Evolutionary conservation across 2,797 vertebrate species (phyloP), one percentile per base, ranked within the genome.

Genomic region (Scyliorhinus canicula): DNA sequence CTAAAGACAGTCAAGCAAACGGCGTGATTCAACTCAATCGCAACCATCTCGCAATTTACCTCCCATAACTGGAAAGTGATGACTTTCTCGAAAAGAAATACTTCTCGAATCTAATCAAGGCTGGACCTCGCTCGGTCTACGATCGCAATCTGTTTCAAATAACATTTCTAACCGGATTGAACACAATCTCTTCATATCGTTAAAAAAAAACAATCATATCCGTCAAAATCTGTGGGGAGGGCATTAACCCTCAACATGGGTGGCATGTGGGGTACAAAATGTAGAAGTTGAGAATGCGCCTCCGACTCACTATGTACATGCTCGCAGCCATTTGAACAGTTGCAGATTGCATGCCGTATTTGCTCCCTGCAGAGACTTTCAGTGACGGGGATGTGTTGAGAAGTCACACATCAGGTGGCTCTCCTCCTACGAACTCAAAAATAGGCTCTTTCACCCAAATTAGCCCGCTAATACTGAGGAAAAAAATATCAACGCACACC

Each of bases 31-130:
- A 60, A 19, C 85, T 57, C 35, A n/a, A 57, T 88, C 85, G 60
- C 55, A 35, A n/a, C 35, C 50, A 57, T 9, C 21, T 12, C 2
- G 79, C 44, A 47, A 90, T 11, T 60, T 90, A 60, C 55, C 55
- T 60, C 55, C 86, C 57, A 19, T n/a, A 90, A 90, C 14, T n/a
- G 86, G 86, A 90, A 60, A 90, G 14, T 88, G 85, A 88, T 57
- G 52, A 57, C 85, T 88, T 52, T 57, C 85, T 60, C 60, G 5
- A 60, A 90, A 90, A 60, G 35, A 60, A 60, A 85, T 50, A 85
- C 26, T 85, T 52, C 82, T 85, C 8, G 24, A 50, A 52, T 85
- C 82, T 85, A 50, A 50, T 28, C 26, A 52, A 52, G 26, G 44
- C 84, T 28, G 14, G 84, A n/a, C 35, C 14, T 90, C 55, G 60